Percentiles rank a stretch among this genome's conserved stretches.
phyloP scores from a whole-genome alignment of 2,888 invertebrate genomes.

The Oithona nana region DNA sequence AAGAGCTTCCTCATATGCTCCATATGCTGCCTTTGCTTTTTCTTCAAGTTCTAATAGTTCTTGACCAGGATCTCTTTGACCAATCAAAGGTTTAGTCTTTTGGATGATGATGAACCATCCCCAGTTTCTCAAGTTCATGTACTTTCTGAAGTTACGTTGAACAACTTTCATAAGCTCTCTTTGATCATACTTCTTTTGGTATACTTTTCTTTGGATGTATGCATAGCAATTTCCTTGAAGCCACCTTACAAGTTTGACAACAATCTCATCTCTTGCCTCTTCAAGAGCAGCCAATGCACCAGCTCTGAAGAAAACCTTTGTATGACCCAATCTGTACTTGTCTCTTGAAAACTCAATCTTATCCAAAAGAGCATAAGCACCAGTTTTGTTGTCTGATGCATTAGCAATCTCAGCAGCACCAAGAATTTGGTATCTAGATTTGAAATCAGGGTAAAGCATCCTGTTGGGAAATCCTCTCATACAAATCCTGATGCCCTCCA shows the following conservation, averaged over 20 bases:
- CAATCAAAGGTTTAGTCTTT: conserved; percentile 97
- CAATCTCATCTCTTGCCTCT: conserved; percentile 96
- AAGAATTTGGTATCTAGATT: conserved; percentile 28
- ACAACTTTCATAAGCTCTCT: conserved; percentile 62
- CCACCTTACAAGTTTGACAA: conserved; percentile 92
- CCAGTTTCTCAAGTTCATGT: conserved; percentile 97
- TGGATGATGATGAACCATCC: conserved; percentile 99
- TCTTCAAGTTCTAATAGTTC: conserved; percentile 64
- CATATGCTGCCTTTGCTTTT: conserved; percentile 84
- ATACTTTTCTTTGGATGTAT: conserved; percentile 37
- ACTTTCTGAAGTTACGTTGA: conserved; percentile 97
- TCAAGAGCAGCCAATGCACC: conserved; percentile 99
- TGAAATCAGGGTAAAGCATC: conserved; percentile 99
- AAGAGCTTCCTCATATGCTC: conserved; percentile 80
- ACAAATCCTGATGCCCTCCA: conserved; percentile 99
- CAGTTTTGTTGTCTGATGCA: conserved; percentile 15
- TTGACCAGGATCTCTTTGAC: conserved; percentile 95
- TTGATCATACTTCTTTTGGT: conserved; percentile 35
- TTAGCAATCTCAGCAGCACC: conserved; percentile 15
- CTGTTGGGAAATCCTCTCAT: conserved; percentile 99
- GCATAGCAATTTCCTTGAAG: conserved; percentile 89
- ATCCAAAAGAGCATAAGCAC: conserved; percentile 14
- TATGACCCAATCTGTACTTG: conserved; percentile 32
- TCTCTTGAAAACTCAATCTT: conserved; percentile 28
- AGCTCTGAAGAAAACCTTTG: conserved; percentile 93